A percentile compares a stretch with the other conserved stretches of the same genome.
Conservation (phyloP, 2,797 vertebrate genomes). For the Pangasius sanitwongsei region DNA sequence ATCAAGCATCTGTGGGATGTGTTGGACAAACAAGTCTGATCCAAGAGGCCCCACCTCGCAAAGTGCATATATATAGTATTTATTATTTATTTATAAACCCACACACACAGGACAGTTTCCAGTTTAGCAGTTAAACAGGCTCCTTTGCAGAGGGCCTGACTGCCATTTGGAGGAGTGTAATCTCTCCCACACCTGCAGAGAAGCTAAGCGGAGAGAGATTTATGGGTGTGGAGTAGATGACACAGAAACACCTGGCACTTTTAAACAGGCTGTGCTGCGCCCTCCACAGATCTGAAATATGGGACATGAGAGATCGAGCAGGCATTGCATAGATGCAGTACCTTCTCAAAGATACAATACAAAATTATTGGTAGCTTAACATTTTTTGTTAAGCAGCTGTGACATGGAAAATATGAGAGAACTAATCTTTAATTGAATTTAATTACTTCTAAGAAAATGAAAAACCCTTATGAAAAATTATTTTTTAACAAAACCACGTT, state of each 20-base stretch:
- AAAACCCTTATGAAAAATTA: background rate
- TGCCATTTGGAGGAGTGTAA: constrained; percentile 72
- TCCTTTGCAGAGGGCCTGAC: constrained; percentile 68
- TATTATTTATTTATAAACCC: constrained; percentile 10
- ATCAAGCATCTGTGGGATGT: too few relatives aligned
- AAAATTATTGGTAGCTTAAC: background rate
- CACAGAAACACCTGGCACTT: constrained; percentile 62
- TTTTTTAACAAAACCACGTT: background rate
- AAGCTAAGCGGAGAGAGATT: constrained; percentile 60
- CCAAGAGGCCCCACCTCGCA: too few relatives aligned
- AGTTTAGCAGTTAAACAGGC: constrained; percentile 73
- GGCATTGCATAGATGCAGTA: constrained; percentile 9
- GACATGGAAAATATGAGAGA: background rate
- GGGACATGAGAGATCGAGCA: constrained; percentile 57
- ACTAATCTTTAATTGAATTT: background rate
- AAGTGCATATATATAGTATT: too few relatives aligned
- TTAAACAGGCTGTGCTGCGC: constrained; percentile 30
- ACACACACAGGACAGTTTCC: constrained; percentile 55
- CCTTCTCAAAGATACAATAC: background rate
- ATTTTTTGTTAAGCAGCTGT: too few relatives aligned
- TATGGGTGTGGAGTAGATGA: constrained; percentile 55
- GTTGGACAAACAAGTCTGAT: too few relatives aligned
- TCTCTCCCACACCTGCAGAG: constrained; percentile 74
- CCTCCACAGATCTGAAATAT: constrained; percentile 40
- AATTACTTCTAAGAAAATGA: background rate